Evolutionary conservation across 1,140 invertebrate genomes (phyloP).

Genomic region (Aplysia californica): DNA sequence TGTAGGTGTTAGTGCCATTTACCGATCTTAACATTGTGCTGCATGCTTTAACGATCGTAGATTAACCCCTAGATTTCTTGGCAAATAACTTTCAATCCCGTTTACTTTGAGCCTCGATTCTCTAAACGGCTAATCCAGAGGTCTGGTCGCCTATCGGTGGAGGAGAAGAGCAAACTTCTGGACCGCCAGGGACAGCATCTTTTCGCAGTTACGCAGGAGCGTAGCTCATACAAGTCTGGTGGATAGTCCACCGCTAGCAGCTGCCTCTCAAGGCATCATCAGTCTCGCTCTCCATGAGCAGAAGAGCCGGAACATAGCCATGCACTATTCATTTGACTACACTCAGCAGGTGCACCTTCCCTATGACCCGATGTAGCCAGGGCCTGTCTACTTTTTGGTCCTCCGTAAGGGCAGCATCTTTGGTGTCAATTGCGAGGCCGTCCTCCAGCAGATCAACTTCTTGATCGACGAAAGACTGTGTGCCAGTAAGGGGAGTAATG

Average conservation of each 20-base stretch:
- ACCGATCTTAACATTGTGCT: too few species aligned
- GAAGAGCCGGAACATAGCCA: background rate
- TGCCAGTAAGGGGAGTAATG: slow-evolving; percentile 33
- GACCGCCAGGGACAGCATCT: background rate
- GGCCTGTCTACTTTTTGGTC: background rate
- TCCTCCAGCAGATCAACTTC: slow-evolving; percentile 31
- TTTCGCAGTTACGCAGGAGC: slow-evolving; percentile 23
- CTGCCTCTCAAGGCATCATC: background rate
- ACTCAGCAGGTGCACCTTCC: slow-evolving; percentile 32
- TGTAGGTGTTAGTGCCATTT: too few species aligned
- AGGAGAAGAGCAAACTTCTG: background rate
- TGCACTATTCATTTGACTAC: slow-evolving; percentile 52
- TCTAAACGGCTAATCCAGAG: too few species aligned
- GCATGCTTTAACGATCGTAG: too few species aligned
- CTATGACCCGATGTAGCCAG: background rate
- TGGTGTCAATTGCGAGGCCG: background rate
- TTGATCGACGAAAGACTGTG: slow-evolving; percentile 38
- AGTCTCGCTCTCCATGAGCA: background rate
- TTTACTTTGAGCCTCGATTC: too few species aligned
- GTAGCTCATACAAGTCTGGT: slow-evolving; percentile 31
- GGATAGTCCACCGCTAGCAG: background rate
- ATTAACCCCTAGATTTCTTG: too few species aligned
- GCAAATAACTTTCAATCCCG: too few species aligned
- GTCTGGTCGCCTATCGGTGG: background rate
- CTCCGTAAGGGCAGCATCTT: background rate